Evolutionary conservation across 1,140 invertebrate genomes (phyloP).

Genomic region (Piezodorus guildinii): DNA sequence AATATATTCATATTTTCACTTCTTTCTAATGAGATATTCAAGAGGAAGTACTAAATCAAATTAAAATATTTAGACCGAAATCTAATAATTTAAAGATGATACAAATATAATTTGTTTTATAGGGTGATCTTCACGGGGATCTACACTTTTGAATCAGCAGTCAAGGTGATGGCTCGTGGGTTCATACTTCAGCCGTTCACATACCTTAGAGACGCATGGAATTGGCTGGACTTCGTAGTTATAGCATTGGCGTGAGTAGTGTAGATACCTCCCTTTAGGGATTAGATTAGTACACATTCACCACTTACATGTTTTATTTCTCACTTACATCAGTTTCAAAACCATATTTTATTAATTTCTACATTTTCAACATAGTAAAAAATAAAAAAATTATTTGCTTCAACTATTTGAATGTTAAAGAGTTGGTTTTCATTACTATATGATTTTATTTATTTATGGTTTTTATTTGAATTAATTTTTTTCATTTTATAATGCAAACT

Average conservation of each 20-base stretch:
- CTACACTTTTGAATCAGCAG: slow-evolving; percentile 97
- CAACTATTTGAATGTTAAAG: slow-evolving; percentile 15
- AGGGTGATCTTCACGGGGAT: slow-evolving; percentile 99
- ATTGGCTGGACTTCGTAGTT: slow-evolving; percentile 99
- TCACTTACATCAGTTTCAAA: background rate
- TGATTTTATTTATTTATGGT: background rate
- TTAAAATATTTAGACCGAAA: no score
- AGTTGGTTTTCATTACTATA: slow-evolving; percentile 10
- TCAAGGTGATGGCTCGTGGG: slow-evolving; percentile 97
- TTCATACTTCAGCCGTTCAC: slow-evolving; percentile 98
- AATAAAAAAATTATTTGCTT: slow-evolving; percentile 1
- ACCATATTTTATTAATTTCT: slow-evolving; percentile 1
- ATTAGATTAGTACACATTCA: slow-evolving; percentile 4
- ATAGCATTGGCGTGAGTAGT: slow-evolving; percentile 97
- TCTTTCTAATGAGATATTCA: no score
- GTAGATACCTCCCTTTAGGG: slow-evolving; percentile 20
- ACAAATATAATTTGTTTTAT: slow-evolving; percentile 36
- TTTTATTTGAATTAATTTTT: no score
- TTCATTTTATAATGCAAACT: slow-evolving; percentile 4
- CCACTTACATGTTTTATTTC: slow-evolving; percentile 1
- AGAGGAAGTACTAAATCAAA: no score
- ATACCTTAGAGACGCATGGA: slow-evolving; percentile 99
- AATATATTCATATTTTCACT: no score
- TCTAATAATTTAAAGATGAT: background rate
- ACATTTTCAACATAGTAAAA: background rate